phyloP scores from a whole-genome alignment of 2,797 vertebrate species.

The Sebastes cheni region DNA sequence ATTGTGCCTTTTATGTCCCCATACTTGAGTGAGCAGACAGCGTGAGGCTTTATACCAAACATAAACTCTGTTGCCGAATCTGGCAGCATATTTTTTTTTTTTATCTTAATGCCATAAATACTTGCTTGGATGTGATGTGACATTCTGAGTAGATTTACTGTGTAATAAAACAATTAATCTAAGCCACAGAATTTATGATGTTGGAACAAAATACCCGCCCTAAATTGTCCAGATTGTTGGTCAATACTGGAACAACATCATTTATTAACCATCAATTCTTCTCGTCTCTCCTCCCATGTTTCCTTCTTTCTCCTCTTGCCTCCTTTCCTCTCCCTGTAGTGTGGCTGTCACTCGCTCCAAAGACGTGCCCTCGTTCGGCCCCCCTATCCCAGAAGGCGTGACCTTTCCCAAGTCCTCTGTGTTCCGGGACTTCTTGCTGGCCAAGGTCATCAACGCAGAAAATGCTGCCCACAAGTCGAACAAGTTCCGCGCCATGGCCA shows the following conservation, averaged over 20 bases:
- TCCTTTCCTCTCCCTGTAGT: conserved; percentile 65
- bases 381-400: conserved; percentile 94
- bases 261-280: background rate
- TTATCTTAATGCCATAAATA: conserved; percentile 2
- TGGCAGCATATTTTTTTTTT: background rate
- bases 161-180: background rate
- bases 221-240: background rate
- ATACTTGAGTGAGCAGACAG: background rate
- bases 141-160: conserved; percentile 5
- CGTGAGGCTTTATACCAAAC: background rate
- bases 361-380: conserved; percentile 98
- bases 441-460: conserved; percentile 98
- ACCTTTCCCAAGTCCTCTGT: conserved; percentile 97
- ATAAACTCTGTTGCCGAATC: background rate
- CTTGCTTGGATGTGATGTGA: conserved; percentile 1
- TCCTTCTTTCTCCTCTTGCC: background rate
- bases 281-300: background rate
- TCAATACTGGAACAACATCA: background rate
- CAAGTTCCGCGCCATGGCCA: conserved; percentile 98
- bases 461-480: conserved; percentile 98
- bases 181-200: background rate
- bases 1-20: background rate
- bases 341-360: conserved; percentile 97
- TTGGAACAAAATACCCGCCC: background rate
- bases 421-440: conserved; percentile 98